Conservation (phyloP, 2,888 invertebrate species). For the Patella pellucida region DNA sequence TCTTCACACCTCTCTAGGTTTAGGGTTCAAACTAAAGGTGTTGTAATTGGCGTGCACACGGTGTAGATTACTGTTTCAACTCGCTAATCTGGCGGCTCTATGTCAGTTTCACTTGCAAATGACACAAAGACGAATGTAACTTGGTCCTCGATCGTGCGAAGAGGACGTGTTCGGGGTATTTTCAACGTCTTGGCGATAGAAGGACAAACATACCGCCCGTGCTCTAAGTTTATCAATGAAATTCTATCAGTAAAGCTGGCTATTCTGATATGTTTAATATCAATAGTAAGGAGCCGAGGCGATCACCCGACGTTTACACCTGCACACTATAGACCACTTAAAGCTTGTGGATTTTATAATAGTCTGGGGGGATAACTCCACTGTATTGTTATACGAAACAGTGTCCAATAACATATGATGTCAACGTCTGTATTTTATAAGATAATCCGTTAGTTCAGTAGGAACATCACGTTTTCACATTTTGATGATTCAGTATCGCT, state of each 20-base stretch:
- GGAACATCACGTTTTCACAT: too few species aligned
- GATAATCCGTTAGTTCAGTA: too few species aligned
- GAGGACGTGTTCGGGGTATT: not conserved
- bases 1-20: not conserved
- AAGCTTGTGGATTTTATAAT: too few species aligned
- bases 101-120: not conserved
- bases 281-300: too few species aligned
- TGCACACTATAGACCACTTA: too few species aligned
- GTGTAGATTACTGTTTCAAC: not conserved
- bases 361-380: too few species aligned
- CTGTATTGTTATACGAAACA: too few species aligned
- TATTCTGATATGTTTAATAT: too few species aligned
- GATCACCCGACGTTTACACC: too few species aligned
- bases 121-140: not conserved
- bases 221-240: not conserved
- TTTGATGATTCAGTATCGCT: too few species aligned
- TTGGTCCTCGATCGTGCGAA: not conserved
- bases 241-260: not conserved
- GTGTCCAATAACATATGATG: too few species aligned
- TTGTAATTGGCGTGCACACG: not conserved
- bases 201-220: slow-evolving; percentile 5
- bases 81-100: not conserved
- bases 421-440: too few species aligned
- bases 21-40: not conserved
- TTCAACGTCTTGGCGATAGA: not conserved